These are phyloP conservation scores for Ceyx erithaca DNA, from an alignment of 2,797 vertebrate species.

Conservation along the genomic window DNA sequence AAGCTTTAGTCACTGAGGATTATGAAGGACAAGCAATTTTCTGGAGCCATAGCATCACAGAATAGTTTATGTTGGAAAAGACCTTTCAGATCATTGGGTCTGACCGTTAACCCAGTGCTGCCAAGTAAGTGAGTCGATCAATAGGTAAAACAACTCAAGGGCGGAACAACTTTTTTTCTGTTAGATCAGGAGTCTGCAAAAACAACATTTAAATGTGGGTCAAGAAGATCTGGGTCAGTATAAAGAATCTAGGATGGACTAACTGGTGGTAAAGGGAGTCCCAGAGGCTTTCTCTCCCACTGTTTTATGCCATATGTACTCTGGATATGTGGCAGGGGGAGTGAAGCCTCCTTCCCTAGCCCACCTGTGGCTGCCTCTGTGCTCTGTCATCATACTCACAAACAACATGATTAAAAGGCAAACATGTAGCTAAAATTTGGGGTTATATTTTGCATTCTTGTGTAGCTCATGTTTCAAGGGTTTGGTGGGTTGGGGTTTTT, in stretches of 20 bases:
- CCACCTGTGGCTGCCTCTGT: neutral
- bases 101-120: neutral
- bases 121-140: neutral
- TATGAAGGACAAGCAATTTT: neutral
- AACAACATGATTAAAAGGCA: neutral
- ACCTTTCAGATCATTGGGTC: neutral
- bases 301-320: rapidly evolving
- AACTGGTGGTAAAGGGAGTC: neutral
- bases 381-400: neutral
- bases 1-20: neutral
- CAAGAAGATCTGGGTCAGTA: neutral
- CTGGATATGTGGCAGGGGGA: neutral
- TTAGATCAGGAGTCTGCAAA: neutral
- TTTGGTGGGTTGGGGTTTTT: too few relatives aligned
- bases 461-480: neutral
- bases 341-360: neutral
- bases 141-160: neutral
- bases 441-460: neutral
- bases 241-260: neutral
- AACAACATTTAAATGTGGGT: neutral
- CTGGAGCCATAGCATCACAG: neutral
- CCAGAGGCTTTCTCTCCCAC: neutral
- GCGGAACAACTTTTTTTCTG: neutral
- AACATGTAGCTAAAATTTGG: neutral
- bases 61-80: neutral